A percentile compares a stretch with the other conserved stretches of the same genome.
Evolutionary conservation across 2,888 invertebrate species (phyloP).

Genomic region (Ethmia dodecea): DNA sequence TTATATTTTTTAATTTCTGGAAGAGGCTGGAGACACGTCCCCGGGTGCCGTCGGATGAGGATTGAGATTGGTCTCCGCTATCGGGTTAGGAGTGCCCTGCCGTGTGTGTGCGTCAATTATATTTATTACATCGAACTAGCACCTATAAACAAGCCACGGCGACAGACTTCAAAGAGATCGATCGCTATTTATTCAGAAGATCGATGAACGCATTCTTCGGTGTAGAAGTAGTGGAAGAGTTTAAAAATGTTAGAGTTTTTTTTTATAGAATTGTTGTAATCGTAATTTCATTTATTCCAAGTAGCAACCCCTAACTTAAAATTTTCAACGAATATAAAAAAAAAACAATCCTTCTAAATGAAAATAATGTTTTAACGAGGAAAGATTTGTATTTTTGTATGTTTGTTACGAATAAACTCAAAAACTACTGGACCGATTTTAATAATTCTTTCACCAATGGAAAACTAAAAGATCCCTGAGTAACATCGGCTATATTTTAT

Average conservation of each 20-base stretch:
- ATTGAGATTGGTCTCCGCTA: constrained; percentile 56
- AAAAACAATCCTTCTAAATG: no score
- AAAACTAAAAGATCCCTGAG: no score
- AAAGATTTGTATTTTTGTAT: no score
- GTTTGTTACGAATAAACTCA: no score
- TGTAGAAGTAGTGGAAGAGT: neutral
- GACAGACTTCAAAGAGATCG: constrained; percentile 72
- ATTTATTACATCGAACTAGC: constrained; percentile 67
- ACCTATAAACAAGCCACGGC: constrained; percentile 60
- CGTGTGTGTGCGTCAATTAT: constrained; percentile 66
- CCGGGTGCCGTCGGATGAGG: constrained; percentile 64
- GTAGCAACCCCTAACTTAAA: neutral
- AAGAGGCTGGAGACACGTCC: constrained; percentile 56
- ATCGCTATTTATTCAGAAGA: constrained; percentile 58
- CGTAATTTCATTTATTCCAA: neutral
- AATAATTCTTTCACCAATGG: no score
- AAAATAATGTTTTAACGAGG: no score
- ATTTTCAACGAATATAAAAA: neutral
- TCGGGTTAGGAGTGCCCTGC: constrained; percentile 51
- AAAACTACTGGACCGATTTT: no score
- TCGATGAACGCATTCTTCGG: constrained; percentile 37
- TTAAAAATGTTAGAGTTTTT: neutral
- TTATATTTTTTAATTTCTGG: constrained; percentile 31
- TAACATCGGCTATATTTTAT: no score
- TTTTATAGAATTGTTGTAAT: neutral